These are phyloP conservation scores for Picathartes gymnocephalus DNA, from an alignment of 2,113 vertebrate genomes.

Conservation along the genomic window DNA sequence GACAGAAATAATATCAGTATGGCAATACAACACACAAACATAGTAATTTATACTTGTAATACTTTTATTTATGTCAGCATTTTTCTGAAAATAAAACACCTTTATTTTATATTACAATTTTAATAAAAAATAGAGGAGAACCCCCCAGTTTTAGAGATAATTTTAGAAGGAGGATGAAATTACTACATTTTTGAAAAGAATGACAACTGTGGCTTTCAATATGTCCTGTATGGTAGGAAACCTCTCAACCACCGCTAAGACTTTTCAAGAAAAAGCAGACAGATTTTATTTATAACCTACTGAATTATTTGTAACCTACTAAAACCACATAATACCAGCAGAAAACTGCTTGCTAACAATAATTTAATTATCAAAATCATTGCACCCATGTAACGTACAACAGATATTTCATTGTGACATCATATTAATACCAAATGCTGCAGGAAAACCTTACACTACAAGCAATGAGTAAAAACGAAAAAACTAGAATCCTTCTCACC, in stretches of 20 bases:
- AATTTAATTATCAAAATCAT: not conserved
- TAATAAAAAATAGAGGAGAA: not conserved
- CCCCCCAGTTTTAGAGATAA: not conserved
- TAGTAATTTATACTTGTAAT: not conserved
- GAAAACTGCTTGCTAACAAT: not conserved
- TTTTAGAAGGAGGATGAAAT: not conserved
- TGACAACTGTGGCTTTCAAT: not conserved
- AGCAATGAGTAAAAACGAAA: not conserved
- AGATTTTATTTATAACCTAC: not conserved
- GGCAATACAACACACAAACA: not conserved
- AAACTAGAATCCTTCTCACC: not conserved
- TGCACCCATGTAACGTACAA: not conserved
- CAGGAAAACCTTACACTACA: not conserved
- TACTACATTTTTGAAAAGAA: not conserved
- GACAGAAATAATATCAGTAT: not conserved
- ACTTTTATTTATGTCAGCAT: not conserved
- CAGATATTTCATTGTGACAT: not conserved
- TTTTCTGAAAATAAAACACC: not conserved
- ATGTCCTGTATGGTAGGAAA: not conserved
- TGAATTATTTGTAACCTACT: not conserved
- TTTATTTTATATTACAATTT: not conserved
- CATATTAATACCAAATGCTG: not conserved
- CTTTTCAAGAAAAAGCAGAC: not conserved
- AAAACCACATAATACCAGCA: not conserved
- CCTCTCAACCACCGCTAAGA: not conserved